Evolutionary conservation across 2,797 vertebrate genomes (phyloP), one percentile per base, ranked within the genome.

Genomic region (Triplophysa yarkandensis): DNA sequence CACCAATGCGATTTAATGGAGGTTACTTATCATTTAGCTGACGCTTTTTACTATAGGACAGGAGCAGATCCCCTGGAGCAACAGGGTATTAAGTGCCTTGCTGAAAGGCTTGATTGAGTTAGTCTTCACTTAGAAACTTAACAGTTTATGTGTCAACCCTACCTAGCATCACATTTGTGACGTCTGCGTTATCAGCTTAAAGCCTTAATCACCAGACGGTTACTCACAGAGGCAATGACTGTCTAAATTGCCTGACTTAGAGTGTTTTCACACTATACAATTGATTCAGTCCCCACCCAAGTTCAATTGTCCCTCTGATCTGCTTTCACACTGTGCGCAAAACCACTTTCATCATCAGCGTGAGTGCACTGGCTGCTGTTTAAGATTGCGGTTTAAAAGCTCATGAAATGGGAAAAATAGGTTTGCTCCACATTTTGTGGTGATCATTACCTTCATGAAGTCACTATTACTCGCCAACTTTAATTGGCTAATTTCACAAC

Each of bases 21-120:
- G 52, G 62, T 66, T 58, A 57, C 39, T 74, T 74, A 41, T 74
- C 50, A 46, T 74, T 74, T 74, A 74, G 16, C 28, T 32, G 28
- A 66, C 2, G 2, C 41, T 64, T 74, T 66, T 21, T 57, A 21
- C 70, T 32, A 14, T 60, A 57, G 5, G 39, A 63, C 52, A 74
- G 50, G 19, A 66, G 50, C 39, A 43, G 62, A 46, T 66, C 44
- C 52, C 71, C 36, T 57, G n/a, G 52, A 74, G 71, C 71, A 36
- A 46, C 62, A 46, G 1, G 6, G 50, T 66, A 74, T 74, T 65
- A 74, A 66, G 19, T 74, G 39, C 21, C 63, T 57, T 58, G 52
- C 65, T 74, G 62, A 74, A 74, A 74, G 52, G 55, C 71, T 74
- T 66, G 50, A 74, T 74, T 74, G 62, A 57, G 71, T 74, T 74